Base-by-base conservation (phyloP, 2,888 invertebrate species). In the Mellilla xanthometata region DNA sequence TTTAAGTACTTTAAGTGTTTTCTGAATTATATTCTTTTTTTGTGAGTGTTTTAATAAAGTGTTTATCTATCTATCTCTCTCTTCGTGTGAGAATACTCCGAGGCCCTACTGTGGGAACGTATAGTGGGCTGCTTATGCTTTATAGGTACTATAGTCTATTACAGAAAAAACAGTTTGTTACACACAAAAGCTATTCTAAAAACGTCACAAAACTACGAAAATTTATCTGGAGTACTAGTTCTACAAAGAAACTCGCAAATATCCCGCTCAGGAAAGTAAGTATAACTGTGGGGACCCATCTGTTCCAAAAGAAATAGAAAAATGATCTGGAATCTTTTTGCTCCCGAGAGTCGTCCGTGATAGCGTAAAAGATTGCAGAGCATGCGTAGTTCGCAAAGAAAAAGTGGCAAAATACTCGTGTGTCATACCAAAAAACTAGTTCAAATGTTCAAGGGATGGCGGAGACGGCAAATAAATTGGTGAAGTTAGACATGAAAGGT, bases 221-320 rank as follows among this genome's bases (percentile, higher is more conserved):
- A 1, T 11, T n/a, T 5, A 11, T 5, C 5, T 11, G 7, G 8
- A 1, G n/a, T 15, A 35, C 27, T 6, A 3, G 9, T 26, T 15
- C 9, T 10, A 13, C 23, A 11, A 28, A 15, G 28, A 36, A 11
- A n/a, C 28, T 15, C 11, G n/a, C 36, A 22, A 36, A 12, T 23
- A 28, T 8, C 12, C 32, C 44, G n/a, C 39, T 24, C 27, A 12
- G 24, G 30, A 30, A 27, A 29, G 36, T 23, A 40, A 27, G 27
- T 27, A 44, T 24, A 12, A 22, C 28, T 26, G 22, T 10, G 19
- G 9, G 12, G 29, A 39, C 54, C 44, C 57, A 57, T 52, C 54
- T 57, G 51, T 42, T 31, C 35, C 49, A 38, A 54, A 52, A 52
- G 43, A 54, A 49, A 57, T 39, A 46, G 42, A 52, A 49, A 54